These are phyloP conservation scores for Caenorhabditis sp. DNA, from an alignment of 2,888 invertebrate genomes.

Conservation along the genomic window DNA sequence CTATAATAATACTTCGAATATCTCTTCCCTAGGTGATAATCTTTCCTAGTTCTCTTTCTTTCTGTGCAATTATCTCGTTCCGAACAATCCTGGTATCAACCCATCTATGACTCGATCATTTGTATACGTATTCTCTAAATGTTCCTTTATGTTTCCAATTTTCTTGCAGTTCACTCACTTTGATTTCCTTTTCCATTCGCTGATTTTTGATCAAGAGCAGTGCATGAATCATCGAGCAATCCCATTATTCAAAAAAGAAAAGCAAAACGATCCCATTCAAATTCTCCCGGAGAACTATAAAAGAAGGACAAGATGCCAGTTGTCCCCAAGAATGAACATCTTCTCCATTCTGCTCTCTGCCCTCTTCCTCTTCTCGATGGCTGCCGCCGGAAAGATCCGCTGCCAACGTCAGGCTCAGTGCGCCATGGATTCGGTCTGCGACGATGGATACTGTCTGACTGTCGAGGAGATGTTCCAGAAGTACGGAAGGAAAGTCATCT, in stretches of 20 bases:
- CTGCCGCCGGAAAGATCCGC: slow-evolving; percentile 11
- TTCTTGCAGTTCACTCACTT: neutral
- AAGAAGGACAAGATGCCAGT: neutral
- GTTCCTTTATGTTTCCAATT: neutral
- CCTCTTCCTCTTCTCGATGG: slow-evolving; percentile 19
- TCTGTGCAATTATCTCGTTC: slow-evolving; percentile 34
- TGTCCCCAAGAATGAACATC: slow-evolving; percentile 25
- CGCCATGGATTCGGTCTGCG: slow-evolving; percentile 32
- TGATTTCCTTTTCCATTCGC: neutral
- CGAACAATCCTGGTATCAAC: slow-evolving; percentile 32
- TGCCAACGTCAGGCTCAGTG: slow-evolving; percentile 40
- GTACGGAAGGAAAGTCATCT: slow-evolving; percentile 16
- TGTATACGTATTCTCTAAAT: slow-evolving; percentile 33
- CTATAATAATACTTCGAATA: slow-evolving; percentile 7
- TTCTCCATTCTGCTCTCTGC: slow-evolving; percentile 30
- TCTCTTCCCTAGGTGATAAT: slow-evolving; percentile 25
- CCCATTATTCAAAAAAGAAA: neutral
- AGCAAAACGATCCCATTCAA: neutral
- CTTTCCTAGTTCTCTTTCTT: slow-evolving; percentile 14
- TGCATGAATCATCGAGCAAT: neutral
- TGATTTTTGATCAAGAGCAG: neutral
- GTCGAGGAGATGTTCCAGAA: slow-evolving; percentile 54
- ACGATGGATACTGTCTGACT: slow-evolving; percentile 46
- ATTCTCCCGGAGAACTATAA: slow-evolving; percentile 18
- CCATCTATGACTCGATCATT: slow-evolving; percentile 6